Evolutionary conservation across 2,888 invertebrate genomes (phyloP), one percentile per base, ranked within the genome.

Genomic region (Polyommatus icarus): DNA sequence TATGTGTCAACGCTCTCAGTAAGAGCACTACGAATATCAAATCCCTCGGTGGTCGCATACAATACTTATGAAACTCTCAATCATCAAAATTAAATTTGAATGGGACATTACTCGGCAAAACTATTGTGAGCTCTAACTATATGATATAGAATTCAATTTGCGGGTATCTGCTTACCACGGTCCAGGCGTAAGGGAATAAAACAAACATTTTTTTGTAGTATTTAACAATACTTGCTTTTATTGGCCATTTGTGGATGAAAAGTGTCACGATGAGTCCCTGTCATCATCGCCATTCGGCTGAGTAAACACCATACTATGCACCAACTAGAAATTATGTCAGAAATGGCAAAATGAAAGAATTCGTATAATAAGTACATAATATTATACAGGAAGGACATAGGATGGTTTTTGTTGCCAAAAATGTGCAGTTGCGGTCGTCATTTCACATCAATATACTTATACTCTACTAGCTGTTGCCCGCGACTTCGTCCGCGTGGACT

Each of bases 231-330:
- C 89, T 83, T 82, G 84, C 85, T 86, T 90, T 90, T 91, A 91
- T 92, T 92, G 89, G 92, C 91, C 88, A 87, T 89, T 91, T 90
- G 91, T 90, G 86, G 87, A 89, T 88, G 87, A 86, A 88, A 88
- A 90, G 88, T 89, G 90, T 90, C 90, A 90, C 88, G 86, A 89
- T 90, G 86, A 84, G 89, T 88, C 86, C 86, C 84, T 90, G 88
- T 89, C 90, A 89, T 88, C 86, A 83, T 83, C 67, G 67, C 84
- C 84, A 83, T 85, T 90, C 91, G 91, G 89, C 91, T 92, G 91
- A 86, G 85, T 86, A 90, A 91, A 92, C 89, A 91, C 87, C 85
- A 83, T 12, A 83, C 77, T 80, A 84, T 40, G 40, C 40, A 40
- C 40, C 40, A 40, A 46, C 10, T 82, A 84, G 82, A 57, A 50